A percentile compares a stretch with the other conserved stretches of the same genome.
These are phyloP conservation scores for Opisthocomus hoazin DNA, from an alignment of 2,113 vertebrate genomes.

Conservation along the genomic window DNA sequence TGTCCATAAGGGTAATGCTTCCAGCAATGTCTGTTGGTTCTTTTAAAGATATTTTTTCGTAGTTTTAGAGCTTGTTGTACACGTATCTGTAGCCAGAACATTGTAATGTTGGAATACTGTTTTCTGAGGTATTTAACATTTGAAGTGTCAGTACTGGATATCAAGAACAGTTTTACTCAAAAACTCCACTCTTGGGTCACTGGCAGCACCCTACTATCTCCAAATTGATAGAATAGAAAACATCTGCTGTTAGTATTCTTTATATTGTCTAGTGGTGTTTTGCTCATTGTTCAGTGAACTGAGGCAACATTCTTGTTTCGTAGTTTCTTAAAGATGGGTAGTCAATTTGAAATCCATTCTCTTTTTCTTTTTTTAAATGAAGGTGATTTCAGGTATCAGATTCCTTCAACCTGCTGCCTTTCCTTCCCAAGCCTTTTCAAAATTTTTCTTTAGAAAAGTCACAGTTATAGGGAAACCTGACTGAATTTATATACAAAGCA, in stretches of 20 bases:
- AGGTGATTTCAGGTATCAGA: neutral
- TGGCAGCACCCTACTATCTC: neutral
- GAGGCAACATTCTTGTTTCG: neutral
- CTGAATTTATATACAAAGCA: neutral
- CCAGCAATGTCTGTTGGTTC: neutral
- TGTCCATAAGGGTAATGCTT: neutral
- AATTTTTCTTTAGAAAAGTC: neutral
- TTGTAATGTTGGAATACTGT: neutral
- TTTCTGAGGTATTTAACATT: neutral
- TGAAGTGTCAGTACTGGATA: neutral
- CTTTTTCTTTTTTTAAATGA: neutral
- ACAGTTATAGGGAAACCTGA: neutral
- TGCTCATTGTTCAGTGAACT: neutral
- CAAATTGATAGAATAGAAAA: neutral
- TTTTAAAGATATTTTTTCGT: neutral
- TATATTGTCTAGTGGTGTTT: neutral
- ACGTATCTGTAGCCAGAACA: neutral
- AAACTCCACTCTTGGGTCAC: neutral
- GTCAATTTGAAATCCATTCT: neutral
- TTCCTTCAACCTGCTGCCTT: neutral
- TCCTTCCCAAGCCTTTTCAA: neutral
- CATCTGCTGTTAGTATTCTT: neutral
- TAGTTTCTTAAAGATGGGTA: neutral
- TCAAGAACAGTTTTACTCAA: neutral
- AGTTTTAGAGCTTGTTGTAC: neutral